phyloP scores from a whole-genome alignment of 2,888 invertebrate genomes.

The Selenia dentaria region DNA sequence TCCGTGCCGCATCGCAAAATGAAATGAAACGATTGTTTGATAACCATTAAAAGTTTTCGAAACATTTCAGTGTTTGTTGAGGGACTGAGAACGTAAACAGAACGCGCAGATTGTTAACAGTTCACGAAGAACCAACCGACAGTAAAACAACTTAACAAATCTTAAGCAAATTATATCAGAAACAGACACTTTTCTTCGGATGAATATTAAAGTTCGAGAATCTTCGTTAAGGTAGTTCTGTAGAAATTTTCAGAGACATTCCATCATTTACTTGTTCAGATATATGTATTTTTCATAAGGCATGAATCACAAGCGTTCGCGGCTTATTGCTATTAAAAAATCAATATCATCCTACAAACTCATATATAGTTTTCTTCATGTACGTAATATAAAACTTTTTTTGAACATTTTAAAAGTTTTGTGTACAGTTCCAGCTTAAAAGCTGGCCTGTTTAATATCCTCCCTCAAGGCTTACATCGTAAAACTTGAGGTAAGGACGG shows the following conservation, averaged over 20 bases:
- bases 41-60: slow-evolving; percentile 76
- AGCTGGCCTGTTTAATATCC: too few relatives aligned
- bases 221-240: too few relatives aligned
- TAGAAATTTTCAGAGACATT: slow-evolving; percentile 11
- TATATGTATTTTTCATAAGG: slow-evolving; percentile 28
- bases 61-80: slow-evolving; percentile 63
- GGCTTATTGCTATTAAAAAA: not conserved
- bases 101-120: slow-evolving; percentile 47
- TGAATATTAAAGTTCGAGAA: slow-evolving; percentile 33
- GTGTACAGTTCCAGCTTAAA: too few relatives aligned
- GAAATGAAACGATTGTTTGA: slow-evolving; percentile 71
- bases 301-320: slow-evolving; percentile 10
- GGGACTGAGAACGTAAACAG: slow-evolving; percentile 54
- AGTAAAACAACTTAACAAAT: slow-evolving; percentile 26
- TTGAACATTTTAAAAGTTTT: too few relatives aligned
- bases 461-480: too few relatives aligned
- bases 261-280: slow-evolving; percentile 31
- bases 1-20: slow-evolving; percentile 45
- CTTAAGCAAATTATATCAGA: slow-evolving; percentile 23
- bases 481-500: too few relatives aligned
- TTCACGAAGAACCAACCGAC: slow-evolving; percentile 27
- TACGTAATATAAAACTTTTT: too few relatives aligned
- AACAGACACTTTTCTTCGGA: slow-evolving; percentile 20
- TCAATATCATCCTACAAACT: too few relatives aligned
- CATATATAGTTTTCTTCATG: too few relatives aligned